Base-by-base conservation (phyloP, 2,113 vertebrate genomes). In the Paramisgurnus dabryanus region DNA sequence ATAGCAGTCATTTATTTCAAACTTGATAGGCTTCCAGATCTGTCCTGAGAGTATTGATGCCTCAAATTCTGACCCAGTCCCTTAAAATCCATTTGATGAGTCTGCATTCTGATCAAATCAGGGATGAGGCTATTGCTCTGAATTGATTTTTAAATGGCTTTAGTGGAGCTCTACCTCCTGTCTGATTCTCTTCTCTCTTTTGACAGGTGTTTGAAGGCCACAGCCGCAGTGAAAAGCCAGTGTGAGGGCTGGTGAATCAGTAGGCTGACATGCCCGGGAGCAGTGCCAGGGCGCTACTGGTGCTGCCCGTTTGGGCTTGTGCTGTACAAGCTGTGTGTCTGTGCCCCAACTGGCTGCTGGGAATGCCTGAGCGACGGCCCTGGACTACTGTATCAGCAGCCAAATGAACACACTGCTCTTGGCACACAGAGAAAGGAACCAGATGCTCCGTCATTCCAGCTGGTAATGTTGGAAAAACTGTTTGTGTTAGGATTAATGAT, bases 331-430 rank as follows among this genome's bases (percentile, higher is more conserved):
- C 73, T 89, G 83, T 79, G 84, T 85, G 91, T 90, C 89, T 89
- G 87, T 83, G 11, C 87, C 88, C 58, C 80, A 87, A 82, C 83
- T 45, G 91, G 89, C 92, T 93, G 92, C 90, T 92, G 92, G 92
- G 87, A 89, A 82, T 80, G 80, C 71, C 64, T 87, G 83, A 68
- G 86, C 87, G 88, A 84, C 88, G 72, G 84, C 89, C 82, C 86
- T 87, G 89, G 88, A 90, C 86, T 84, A 78, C 89, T 84, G 72
- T 87, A 89, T 86, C 89, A 67, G 87, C 91, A 89, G 87, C 87
- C 87, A 86, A 85, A 80, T 73, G 61, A 69, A 61, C 77, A 67
- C 80, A 53, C 78, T 69, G 66, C 80, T 83, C 80, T 89, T 90
- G 90, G 91, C 91, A 89, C 80, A 22, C 1, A 10, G 78, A 39